These are phyloP conservation scores for Pinctada fucata DNA, from an alignment of 2,888 invertebrate species.

Conservation along the genomic window DNA sequence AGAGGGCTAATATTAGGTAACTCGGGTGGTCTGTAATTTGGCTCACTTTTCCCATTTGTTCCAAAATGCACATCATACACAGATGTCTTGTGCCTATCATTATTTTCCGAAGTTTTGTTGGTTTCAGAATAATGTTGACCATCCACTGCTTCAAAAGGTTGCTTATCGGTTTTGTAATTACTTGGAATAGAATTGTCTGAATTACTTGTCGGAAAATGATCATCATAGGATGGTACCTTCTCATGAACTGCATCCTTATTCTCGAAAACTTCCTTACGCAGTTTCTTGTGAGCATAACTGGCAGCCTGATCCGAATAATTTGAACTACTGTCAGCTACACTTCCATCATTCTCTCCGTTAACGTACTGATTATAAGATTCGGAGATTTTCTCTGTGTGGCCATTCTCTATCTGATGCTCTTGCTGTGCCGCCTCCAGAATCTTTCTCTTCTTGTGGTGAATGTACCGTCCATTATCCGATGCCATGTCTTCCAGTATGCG, in stretches of 20 bases:
- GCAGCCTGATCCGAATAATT: constrained; percentile 2
- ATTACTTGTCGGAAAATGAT: too few relatives aligned
- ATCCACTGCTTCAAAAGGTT: not conserved
- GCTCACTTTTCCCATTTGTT: not conserved
- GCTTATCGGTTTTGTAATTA: not conserved
- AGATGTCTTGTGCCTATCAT: not conserved
- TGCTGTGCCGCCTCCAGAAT: constrained; percentile 13
- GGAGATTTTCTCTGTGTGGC: not conserved
- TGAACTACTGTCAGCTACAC: not conserved
- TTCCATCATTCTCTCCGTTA: not conserved
- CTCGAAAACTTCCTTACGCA: not conserved
- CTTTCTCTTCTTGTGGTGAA: constrained; percentile 13
- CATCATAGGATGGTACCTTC: not conserved
- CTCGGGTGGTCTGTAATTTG: not conserved
- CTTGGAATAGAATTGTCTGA: too few relatives aligned
- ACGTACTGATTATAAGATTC: constrained; percentile 1
- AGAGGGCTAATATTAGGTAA: not conserved
- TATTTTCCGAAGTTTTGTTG: not conserved
- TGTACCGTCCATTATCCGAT: not conserved
- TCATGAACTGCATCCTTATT: not conserved
- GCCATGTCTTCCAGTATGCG: constrained; percentile 4
- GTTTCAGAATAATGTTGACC: not conserved
- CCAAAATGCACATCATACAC: not conserved
- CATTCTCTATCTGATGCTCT: not conserved
- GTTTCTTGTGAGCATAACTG: not conserved